phyloP scores from a whole-genome alignment of 2,797 vertebrate genomes.

The Myripristis jacobus region DNA sequence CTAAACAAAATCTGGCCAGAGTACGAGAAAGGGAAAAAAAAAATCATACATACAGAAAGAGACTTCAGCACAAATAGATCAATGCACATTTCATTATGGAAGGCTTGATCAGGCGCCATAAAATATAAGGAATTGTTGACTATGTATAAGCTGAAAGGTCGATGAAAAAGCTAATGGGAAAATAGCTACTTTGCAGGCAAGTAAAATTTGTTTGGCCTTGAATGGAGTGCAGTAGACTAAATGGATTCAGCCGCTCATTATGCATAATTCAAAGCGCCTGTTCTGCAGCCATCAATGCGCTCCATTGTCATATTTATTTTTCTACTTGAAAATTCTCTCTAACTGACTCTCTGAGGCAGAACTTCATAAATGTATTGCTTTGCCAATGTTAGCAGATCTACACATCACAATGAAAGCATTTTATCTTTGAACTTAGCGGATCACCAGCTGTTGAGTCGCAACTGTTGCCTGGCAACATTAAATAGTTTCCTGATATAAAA shows the following conservation, averaged over 20 bases:
- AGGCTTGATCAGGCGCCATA: constrained; percentile 18
- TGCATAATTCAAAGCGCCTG: constrained; percentile 13
- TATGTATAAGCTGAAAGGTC: neutral
- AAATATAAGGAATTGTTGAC: constrained; percentile 16
- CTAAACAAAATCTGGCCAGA: constrained; percentile 6
- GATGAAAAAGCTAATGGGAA: constrained; percentile 27
- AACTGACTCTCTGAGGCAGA: neutral
- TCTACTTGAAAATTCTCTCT: neutral
- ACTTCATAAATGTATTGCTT: constrained; percentile 13
- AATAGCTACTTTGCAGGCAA: constrained; percentile 20
- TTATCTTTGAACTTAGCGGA: constrained; percentile 31
- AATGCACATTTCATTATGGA: constrained; percentile 28
- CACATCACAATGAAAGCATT: constrained; percentile 29
- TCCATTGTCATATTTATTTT: constrained; percentile 22
- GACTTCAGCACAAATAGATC: neutral
- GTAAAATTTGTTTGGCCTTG: constrained; percentile 37
- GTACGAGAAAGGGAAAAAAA: neutral
- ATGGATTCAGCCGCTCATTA: constrained; percentile 30
- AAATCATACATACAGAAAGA: neutral
- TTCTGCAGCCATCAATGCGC: constrained; percentile 17
- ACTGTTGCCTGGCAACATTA: constrained; percentile 58
- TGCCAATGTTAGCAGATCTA: constrained; percentile 20
- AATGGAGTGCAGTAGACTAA: constrained; percentile 13
- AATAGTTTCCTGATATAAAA: constrained; percentile 38
- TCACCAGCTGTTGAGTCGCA: constrained; percentile 34